Evolutionary conservation across 2,113 vertebrate genomes (phyloP), one percentile per base, ranked within the genome.

Genomic region (Chaetodon auriga): DNA sequence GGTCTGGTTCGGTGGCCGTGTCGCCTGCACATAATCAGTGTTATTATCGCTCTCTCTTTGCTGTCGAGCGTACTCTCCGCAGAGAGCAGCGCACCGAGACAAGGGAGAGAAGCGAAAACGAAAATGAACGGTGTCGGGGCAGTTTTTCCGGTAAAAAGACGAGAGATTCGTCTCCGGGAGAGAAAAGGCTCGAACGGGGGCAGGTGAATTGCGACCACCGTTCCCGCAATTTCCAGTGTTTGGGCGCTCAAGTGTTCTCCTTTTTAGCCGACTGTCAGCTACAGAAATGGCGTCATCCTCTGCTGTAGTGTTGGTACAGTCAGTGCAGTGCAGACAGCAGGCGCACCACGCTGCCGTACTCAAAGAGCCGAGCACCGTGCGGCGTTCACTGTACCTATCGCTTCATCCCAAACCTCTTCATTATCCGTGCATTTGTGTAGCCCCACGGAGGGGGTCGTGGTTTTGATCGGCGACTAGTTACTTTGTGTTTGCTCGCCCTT

Each of bases 251-350:
- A 82, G 78, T 89, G 84, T 65, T 78, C 71, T 83, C 54, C 57
- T 14, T 57, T 36, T 61, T 61, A 60, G 54, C 86, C 84, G 87
- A 86, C 88, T 90, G 89, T 92, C 91, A 90, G 93, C 86, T 79
- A 84, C 89, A 94, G 94, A 95, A 96, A 96, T 96, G 95, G 95
- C 95, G 95, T 96, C 95, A 95, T 95, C 92, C 92, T 87, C 89
- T 88, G 93, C 93, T 87, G 92, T 93, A 78, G 89, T 80, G 91
- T 57, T 86, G 84, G 51, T 90, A 68, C 38, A 90, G 85, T 83
- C 86, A 18, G 91, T 89, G 90, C 94, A 43, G 87, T 78, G 91
- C 91, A 92, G 90, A 84, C 87, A 77, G 90, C 73, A 14, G 78
- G 66, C 70, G 36, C 87, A 77, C 80, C 82, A 73, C 74, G 87